Evolutionary conservation across 2,888 invertebrate species (phyloP).

Genomic region (Helobdella robusta): DNA sequence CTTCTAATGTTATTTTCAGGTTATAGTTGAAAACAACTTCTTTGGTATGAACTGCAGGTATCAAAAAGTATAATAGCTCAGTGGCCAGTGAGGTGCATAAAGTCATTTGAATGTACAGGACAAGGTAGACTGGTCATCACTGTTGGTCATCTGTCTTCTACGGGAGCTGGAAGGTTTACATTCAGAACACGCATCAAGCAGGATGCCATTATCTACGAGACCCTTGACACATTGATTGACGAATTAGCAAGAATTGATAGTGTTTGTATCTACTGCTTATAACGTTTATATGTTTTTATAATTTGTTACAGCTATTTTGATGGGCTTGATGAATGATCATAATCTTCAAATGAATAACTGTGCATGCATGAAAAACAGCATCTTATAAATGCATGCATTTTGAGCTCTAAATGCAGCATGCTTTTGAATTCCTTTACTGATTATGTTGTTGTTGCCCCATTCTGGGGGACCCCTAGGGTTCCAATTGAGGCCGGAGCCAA

Average conservation of each 20-base stretch:
- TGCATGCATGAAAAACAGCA: too few relatives aligned
- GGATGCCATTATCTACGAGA: conserved; percentile 42
- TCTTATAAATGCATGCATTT: too few relatives aligned
- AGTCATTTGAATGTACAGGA: conserved; percentile 44
- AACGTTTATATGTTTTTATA: background rate
- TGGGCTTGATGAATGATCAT: too few relatives aligned
- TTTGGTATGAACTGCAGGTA: conserved; percentile 38
- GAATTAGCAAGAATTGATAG: background rate
- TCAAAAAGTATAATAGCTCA: conserved; percentile 43
- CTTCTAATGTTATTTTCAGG: too few relatives aligned
- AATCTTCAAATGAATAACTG: too few relatives aligned
- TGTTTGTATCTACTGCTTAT: background rate
- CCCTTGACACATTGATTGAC: conserved; percentile 37
- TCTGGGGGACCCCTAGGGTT: too few relatives aligned
- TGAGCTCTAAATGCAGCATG: too few relatives aligned
- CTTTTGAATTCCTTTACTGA: too few relatives aligned
- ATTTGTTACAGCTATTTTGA: too few relatives aligned
- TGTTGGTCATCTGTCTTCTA: conserved; percentile 44
- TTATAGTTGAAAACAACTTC: too few relatives aligned
- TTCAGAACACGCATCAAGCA: conserved; percentile 42
- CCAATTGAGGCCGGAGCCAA: too few relatives aligned
- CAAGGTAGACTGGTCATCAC: conserved; percentile 43
- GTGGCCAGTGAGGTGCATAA: conserved; percentile 47
- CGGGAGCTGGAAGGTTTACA: conserved; percentile 44
- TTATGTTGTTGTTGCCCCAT: too few relatives aligned